phyloP scores from a whole-genome alignment of 2,888 invertebrate species.

The Drosophila longiperda region DNA sequence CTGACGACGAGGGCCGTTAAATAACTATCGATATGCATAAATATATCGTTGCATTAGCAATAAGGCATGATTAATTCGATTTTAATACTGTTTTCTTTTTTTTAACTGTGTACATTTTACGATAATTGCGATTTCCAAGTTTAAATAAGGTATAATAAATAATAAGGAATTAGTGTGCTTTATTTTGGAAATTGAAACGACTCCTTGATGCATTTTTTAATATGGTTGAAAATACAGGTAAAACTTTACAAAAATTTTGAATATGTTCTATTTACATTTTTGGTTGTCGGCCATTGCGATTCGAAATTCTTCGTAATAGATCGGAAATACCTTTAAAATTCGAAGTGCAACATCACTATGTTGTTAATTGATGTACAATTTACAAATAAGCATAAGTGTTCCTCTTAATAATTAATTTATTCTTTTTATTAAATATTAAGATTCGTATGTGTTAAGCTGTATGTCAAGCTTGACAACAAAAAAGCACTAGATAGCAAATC shows the following conservation, averaged over 20 bases:
- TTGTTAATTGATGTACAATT: neutral
- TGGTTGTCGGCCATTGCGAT: too few species aligned
- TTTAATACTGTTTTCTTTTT: neutral
- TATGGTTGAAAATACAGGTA: too few species aligned
- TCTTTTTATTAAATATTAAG: neutral
- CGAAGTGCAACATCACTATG: too few species aligned
- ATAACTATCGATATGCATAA: neutral
- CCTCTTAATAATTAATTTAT: neutral
- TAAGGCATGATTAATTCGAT: neutral
- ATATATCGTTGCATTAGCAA: neutral
- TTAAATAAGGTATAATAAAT: neutral
- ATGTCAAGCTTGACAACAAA: too few species aligned
- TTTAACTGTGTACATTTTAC: neutral
- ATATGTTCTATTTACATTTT: too few species aligned
- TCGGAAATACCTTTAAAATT: neutral
- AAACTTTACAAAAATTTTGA: too few species aligned
- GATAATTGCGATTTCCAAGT: neutral
- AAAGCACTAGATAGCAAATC: too few species aligned
- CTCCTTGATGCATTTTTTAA: too few species aligned
- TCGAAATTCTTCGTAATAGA: too few species aligned
- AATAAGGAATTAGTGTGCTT: neutral
- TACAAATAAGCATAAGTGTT: neutral
- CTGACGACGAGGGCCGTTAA: conserved; percentile 21
- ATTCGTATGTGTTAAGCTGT: neutral
- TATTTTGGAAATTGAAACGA: neutral